Percentiles rank a stretch among this genome's conserved stretches.
phyloP scores from a whole-genome alignment of 2,888 invertebrate species.

The Diplolepis rosae region DNA sequence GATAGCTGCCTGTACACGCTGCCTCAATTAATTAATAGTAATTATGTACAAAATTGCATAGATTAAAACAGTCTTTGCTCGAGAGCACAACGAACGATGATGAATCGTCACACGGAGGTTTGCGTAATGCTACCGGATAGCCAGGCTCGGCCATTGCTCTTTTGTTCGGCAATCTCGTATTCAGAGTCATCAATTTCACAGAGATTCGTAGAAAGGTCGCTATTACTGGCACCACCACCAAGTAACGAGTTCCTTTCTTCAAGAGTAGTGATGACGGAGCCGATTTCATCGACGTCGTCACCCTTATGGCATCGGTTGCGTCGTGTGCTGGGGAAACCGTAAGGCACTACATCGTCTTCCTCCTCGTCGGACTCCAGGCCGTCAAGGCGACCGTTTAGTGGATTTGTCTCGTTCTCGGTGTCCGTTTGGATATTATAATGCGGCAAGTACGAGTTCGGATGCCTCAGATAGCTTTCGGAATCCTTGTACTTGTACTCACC shows the following conservation, averaged over 20 bases:
- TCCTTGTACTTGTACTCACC: constrained; percentile 75
- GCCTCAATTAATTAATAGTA: constrained; percentile 52
- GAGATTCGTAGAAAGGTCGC: constrained; percentile 89
- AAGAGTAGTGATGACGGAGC: constrained; percentile 82
- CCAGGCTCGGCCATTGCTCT: constrained; percentile 71
- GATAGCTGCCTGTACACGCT: constrained; percentile 66
- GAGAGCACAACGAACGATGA: constrained; percentile 41
- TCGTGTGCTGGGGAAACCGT: constrained; percentile 75
- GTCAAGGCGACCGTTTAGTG: constrained; percentile 69
- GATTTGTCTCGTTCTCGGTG: constrained; percentile 77
- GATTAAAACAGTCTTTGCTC: constrained; percentile 52
- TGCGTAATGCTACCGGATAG: constrained; percentile 71
- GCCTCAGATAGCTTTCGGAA: constrained; percentile 83
- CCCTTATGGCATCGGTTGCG: constrained; percentile 71
- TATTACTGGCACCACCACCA: constrained; percentile 83
- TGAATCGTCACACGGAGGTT: constrained; percentile 72
- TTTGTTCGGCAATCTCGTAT: constrained; percentile 77
- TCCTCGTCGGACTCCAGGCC: constrained; percentile 69
- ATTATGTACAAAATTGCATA: constrained; percentile 66
- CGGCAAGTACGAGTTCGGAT: constrained; percentile 89
- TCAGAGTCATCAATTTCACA: constrained; percentile 96
- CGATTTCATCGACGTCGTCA: constrained; percentile 78
- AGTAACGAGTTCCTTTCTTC: constrained; percentile 86
- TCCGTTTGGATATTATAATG: constrained; percentile 82
- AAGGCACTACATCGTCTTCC: constrained; percentile 74